phyloP scores from a whole-genome alignment of 1,140 invertebrate genomes.

The Micrasema minimum region DNA sequence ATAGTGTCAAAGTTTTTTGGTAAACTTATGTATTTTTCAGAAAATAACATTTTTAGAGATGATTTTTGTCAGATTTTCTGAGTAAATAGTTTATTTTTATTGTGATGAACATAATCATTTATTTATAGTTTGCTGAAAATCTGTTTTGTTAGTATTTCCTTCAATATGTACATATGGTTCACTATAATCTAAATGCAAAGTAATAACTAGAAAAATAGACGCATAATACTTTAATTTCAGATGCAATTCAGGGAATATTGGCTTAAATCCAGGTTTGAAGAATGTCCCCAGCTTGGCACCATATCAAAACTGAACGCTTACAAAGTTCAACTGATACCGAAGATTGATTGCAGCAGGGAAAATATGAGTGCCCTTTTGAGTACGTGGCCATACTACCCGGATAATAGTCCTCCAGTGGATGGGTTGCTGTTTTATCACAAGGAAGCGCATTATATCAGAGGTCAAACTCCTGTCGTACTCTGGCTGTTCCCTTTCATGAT shows the following conservation, averaged over 20 bases:
- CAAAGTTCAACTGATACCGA: slow-evolving; percentile 66
- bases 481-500: slow-evolving; percentile 92
- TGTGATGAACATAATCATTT: too few relatives aligned
- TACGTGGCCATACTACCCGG: slow-evolving; percentile 56
- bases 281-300: slow-evolving; percentile 65
- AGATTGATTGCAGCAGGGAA: slow-evolving; percentile 58
- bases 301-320: slow-evolving; percentile 65
- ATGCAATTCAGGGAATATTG: slow-evolving; percentile 82
- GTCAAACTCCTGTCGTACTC: slow-evolving; percentile 84
- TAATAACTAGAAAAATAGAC: too few relatives aligned
- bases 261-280: slow-evolving; percentile 75
- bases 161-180: too few relatives aligned
- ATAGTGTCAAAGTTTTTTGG: too few relatives aligned
- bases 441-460: slow-evolving; percentile 79
- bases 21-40: too few relatives aligned
- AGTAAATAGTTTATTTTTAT: too few relatives aligned
- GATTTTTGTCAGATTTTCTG: too few relatives aligned
- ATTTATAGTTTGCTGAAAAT: too few relatives aligned
- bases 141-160: too few relatives aligned
- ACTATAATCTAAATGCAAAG: too few relatives aligned
- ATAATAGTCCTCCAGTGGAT: slow-evolving; percentile 69
- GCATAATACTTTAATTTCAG: slow-evolving; percentile 69
- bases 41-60: too few relatives aligned
- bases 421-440: slow-evolving; percentile 88
- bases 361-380: slow-evolving; percentile 39